Evolutionary conservation across 2,888 invertebrate genomes (phyloP).

Genomic region (Parthenolecanium corni): DNA sequence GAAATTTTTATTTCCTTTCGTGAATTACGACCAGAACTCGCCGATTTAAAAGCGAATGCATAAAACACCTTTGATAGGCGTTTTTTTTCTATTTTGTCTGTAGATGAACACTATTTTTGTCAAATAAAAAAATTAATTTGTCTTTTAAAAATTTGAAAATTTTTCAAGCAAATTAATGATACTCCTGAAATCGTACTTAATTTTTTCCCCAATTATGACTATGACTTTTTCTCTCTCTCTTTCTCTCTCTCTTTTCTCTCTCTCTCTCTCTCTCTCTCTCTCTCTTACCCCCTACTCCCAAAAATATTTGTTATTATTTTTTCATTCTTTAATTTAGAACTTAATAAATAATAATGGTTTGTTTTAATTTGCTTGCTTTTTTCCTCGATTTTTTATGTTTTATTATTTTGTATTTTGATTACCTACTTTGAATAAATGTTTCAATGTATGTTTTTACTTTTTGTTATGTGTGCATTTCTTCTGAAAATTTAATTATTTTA

Average conservation of each 20-base stretch:
- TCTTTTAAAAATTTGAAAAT: not conserved
- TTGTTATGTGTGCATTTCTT: not conserved
- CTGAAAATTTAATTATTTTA: not conserved
- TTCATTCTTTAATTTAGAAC: not conserved
- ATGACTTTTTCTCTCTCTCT: no score
- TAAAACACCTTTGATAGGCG: no score
- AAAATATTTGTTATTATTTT: not conserved
- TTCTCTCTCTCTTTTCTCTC: no score
- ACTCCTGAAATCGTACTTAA: not conserved
- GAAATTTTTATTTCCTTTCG: no score
- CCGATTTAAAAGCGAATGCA: no score
- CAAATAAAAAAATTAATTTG: no score
- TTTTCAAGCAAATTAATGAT: not conserved
- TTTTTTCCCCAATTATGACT: not conserved
- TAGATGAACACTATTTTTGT: no score
- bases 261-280: not conserved
- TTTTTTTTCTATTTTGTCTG: no score
- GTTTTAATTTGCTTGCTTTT: not conserved
- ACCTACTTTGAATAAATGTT: constrained; percentile 26
- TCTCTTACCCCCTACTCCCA: not conserved
- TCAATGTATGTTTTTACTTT: not conserved
- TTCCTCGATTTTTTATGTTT: constrained; percentile 20
- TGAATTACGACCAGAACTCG: no score
- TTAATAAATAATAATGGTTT: not conserved
- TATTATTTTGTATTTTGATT: constrained; percentile 24